Evolutionary conservation across 2,797 vertebrate genomes (phyloP), one percentile per base, ranked within the genome.

Genomic region (Acanthiza pusilla): DNA sequence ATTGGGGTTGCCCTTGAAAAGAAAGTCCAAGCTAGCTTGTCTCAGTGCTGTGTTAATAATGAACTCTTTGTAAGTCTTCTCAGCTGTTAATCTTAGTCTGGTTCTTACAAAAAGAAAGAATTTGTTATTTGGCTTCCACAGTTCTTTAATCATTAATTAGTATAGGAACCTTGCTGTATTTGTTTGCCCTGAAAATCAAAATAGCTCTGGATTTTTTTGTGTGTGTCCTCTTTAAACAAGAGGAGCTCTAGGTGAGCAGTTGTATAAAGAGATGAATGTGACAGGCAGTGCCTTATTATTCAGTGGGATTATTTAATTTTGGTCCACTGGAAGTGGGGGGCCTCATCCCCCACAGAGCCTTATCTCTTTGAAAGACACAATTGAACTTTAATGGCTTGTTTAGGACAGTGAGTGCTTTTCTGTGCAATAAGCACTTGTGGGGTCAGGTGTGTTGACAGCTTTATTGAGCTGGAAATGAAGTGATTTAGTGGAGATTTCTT

Each of bases 1-100:
- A 95, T 91, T 95, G 76, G 83, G 76, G 45, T 84, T 91, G 93
- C 60, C 82, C 93, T 94, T 90, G 73, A 75, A 93, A 94, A 78
- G 61, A 68, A 75, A n/a, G 74, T 92, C 54, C 61, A 80, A 77
- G 70, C 42, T 65, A 71, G 68, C 25, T 80, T 89, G 57, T 36
- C 38, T 86, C 51, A 65, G n/a, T 85, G 57, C 86, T 72, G 27
- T 82, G 87, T 77, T 93, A 91, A 93, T 91, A 93, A 94, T 80
- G 81, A 92, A 55, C 76, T 90, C 87, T 90, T 84, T 93, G 67
- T 94, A 78, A 94, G 73, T 85, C 40, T 94, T 83, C 66, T 93
- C 76, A 75, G 45, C 22, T 89, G 75, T 71, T 93, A 91, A 87
- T 94, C 68, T 74, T 91, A 85, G 82, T 61, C 73, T 77, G 50